These are phyloP conservation scores for Semaprochilodus insignis DNA, from an alignment of 2,797 vertebrate species.

Conservation along the genomic window DNA sequence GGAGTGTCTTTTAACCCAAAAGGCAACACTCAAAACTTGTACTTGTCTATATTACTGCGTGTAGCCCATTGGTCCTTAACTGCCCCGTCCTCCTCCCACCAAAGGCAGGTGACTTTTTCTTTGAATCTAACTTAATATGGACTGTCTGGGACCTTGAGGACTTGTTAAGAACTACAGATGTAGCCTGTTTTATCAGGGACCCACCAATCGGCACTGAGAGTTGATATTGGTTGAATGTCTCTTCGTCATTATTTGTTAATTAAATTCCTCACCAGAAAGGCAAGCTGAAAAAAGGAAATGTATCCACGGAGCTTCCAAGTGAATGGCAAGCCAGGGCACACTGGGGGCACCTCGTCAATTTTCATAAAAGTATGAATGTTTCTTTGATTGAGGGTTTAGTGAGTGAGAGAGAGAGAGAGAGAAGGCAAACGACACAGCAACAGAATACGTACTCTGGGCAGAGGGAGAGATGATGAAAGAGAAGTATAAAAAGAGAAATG, in stretches of 20 bases:
- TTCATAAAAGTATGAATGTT: neutral
- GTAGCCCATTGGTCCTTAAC: neutral
- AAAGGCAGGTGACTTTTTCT: no score
- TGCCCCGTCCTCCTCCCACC: no score
- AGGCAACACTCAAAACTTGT: neutral
- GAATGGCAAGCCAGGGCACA: neutral
- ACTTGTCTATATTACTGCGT: neutral
- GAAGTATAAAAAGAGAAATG: neutral
- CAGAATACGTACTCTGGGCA: neutral
- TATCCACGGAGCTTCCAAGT: neutral
- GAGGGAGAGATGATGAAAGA: neutral
- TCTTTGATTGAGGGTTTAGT: slow-evolving; percentile 15
- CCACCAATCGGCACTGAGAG: no score
- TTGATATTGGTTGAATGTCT: no score
- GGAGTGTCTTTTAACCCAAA: neutral
- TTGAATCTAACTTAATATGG: no score
- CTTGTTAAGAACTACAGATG: no score
- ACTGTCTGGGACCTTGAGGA: no score
- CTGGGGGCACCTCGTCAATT: neutral
- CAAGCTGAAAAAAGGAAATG: no score
- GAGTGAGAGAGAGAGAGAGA: neutral
- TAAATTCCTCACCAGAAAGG: no score
- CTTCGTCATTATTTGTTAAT: no score
- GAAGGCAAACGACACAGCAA: neutral
- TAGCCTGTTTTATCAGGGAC: no score